Evolutionary conservation across 2,888 invertebrate genomes (phyloP), one percentile per base, ranked within the genome.

Genomic region (Drosophila affinis): DNA sequence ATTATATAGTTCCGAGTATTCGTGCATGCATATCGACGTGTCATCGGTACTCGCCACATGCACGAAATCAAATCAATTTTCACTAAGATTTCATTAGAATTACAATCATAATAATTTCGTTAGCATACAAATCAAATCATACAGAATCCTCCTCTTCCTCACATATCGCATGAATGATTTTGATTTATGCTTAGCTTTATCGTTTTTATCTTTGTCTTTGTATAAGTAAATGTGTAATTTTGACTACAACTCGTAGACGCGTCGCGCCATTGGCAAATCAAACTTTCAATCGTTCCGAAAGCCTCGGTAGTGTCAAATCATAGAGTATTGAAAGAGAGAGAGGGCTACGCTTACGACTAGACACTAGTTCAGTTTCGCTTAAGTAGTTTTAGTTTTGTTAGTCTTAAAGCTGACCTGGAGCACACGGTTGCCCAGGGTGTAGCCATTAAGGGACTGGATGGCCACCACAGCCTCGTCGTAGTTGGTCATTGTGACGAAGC

Each of bases 331-430:
- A n/a, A n/a, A n/a, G n/a, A 39, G 7, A 39, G 57, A 51, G 24
- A 57, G 67, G 67, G 56, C 67, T 53, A 34, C 49, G 32, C 67
- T 57, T 48, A 27, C 49, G 24, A 12, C 29, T 34, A 34, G 32
- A 53, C 34, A 52, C 12, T 18, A 24, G 49, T 45, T 14, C 12
- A 27, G 39, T 29, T 48, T 47, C 45, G 56, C 63, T 78, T 92
- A 92, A 89, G 91, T 88, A 53, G 92, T 91, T 94, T 96, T 96
- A 93, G 96, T 96, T 93, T 96, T 96, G 93, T 96, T 96, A 91
- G 96, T 97, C 95, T 98, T 98, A 95, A 98, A 98, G 93, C 98
- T 98, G 93, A 99, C 98, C 94, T 98, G 98, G 91, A 98, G 95
- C 89, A 98, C 97, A 89, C 98, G 96, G 93, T 98, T 98, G 90